Conservation (phyloP, 1,140 invertebrate genomes). For the Drosophila ironensis region DNA sequence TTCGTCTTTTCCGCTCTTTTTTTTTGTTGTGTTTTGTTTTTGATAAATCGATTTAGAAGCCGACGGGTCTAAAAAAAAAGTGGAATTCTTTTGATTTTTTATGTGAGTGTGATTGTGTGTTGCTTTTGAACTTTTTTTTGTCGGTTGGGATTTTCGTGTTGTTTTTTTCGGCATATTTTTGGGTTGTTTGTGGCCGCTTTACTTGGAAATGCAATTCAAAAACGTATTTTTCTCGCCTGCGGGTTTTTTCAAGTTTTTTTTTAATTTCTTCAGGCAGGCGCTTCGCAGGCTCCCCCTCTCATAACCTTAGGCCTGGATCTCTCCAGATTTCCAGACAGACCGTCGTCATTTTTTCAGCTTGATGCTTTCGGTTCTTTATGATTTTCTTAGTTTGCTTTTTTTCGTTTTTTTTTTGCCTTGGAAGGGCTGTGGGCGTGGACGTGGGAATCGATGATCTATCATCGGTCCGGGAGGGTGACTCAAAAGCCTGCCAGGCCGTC, state of each 20-base stretch:
- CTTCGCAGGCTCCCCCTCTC: constrained; percentile 37
- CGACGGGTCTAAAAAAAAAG: constrained; percentile 73
- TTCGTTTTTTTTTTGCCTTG: neutral
- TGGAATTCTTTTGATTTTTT: constrained; percentile 77
- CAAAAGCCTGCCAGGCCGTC: no score
- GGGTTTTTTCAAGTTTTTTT: constrained; percentile 8
- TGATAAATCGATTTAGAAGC: constrained; percentile 80
- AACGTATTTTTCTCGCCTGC: constrained; percentile 30
- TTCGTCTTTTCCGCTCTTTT: constrained; percentile 73
- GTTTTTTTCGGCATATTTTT: constrained; percentile 42
- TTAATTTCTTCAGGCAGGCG: constrained; percentile 18
- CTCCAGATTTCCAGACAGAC: constrained; percentile 21
- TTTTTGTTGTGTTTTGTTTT: constrained; percentile 50
- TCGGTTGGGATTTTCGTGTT: constrained; percentile 31
- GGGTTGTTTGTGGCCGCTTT: constrained; percentile 43
- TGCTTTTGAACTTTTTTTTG: constrained; percentile 49
- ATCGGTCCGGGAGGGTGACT: constrained; percentile 62
- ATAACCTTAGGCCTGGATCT: constrained; percentile 12
- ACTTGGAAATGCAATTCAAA: constrained; percentile 76
- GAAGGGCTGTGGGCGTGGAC: constrained; percentile 19
- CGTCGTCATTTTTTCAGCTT: constrained; percentile 20
- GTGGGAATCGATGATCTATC: constrained; percentile 42
- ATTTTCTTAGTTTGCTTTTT: neutral
- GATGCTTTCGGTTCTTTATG: no score
- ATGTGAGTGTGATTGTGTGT: constrained; percentile 18